Evolutionary conservation across 2,888 invertebrate species (phyloP), one percentile per base, ranked within the genome.

Genomic region (Drosophila merina): DNA sequence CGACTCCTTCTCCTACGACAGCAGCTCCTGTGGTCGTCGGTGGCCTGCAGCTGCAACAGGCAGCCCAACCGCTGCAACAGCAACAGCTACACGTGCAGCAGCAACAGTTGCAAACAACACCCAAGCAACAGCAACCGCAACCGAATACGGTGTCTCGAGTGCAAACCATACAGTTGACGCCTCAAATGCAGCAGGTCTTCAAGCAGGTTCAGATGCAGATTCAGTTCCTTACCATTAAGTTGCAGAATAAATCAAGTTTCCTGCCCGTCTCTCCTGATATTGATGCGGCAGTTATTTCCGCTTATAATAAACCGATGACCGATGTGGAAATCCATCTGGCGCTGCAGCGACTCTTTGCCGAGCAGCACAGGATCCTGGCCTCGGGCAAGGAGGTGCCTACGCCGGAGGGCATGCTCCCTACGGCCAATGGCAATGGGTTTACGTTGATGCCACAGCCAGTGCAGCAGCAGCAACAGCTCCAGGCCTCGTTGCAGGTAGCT

Each of bases 81-180:
- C 91, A 89, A 59, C 89, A 88, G 33, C 50, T 31, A 60, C 76
- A 62, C 25, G 75, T 72, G 50, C 85, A 64, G 30, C 87, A 79
- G 33, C 85, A 74, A 38, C 75, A 72, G 10, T 74, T 47, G 6
- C 83, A 74, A 38, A 82, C 79, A 38, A 82, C 79, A 31, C 81
- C 75, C 47, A 73, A 72, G 28, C 69, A 67, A 9, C 82, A 74
- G 54, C 81, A 88, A 26, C 81, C 67, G 30, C 88, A 87, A 47
- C 89, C 90, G 52, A 91, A 91, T 40, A 89, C 91, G 10, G 91
- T 92, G 14, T 94, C 95, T 70, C 93, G 94, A 70, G 94, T 95
- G 57, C 95, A 95, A 86, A 95, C 95, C 8, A 95, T 96, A 75
- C 95, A 95, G 82, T 90, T 96, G 51, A 95, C 95, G 12, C 94